Evolutionary conservation across 2,888 invertebrate genomes (phyloP).

Genomic region (Lasioglossum lativentre): DNA sequence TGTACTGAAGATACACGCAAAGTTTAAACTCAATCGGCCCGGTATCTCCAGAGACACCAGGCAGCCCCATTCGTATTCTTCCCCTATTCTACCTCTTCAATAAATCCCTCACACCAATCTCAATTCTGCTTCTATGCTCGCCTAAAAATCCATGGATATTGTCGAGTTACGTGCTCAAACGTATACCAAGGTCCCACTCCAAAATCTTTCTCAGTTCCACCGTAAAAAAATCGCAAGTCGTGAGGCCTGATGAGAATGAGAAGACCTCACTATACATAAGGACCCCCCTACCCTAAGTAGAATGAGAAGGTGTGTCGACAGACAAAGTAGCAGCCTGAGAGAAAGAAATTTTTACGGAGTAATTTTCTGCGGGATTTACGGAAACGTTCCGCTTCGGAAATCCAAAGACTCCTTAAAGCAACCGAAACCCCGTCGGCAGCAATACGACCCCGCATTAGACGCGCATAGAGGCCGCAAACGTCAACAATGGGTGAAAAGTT

Average conservation of each 20-base stretch:
- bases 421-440: not conserved
- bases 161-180: not conserved
- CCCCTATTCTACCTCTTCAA: not conserved
- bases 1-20: not conserved
- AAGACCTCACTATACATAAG: too few relatives aligned
- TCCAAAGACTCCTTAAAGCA: not conserved
- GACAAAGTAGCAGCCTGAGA: not conserved
- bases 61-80: not conserved
- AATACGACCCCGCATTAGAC: not conserved
- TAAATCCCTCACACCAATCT: not conserved
- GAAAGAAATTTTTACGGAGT: not conserved
- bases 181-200: not conserved
- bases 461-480: not conserved
- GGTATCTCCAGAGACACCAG: not conserved
- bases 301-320: not conserved
- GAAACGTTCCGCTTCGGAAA: not conserved
- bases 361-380: not conserved
- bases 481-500: constrained; percentile 33
- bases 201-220: not conserved
- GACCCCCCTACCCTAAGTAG: not conserved
- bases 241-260: too few relatives aligned
- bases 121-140: not conserved
- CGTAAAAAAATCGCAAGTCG: not conserved
- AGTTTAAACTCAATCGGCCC: not conserved
- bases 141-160: not conserved